These are phyloP conservation scores for Trissolcus brochymenae DNA, from an alignment of 2,888 invertebrate genomes.

Conservation along the genomic window DNA sequence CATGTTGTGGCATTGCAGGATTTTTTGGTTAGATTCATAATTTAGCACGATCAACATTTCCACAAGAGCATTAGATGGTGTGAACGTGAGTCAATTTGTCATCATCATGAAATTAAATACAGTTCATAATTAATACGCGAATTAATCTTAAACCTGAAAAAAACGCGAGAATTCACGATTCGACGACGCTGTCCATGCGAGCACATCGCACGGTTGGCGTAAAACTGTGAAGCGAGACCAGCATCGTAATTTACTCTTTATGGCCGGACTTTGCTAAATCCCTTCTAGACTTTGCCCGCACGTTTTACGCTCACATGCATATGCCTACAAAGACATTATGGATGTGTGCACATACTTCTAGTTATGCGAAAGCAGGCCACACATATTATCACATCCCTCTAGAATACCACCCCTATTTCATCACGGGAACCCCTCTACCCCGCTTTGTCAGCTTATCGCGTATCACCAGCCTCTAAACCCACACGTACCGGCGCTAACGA, in stretches of 20 bases:
- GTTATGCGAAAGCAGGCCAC: conserved; percentile 30
- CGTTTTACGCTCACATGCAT: conserved; percentile 19
- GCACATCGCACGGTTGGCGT: conserved; percentile 58
- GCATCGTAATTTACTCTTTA: conserved; percentile 72
- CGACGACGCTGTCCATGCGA: conserved; percentile 32
- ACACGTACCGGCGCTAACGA: conserved; percentile 7
- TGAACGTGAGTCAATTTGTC: no score
- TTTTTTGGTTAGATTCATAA: no score
- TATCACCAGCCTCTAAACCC: conserved; percentile 37
- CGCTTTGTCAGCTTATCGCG: conserved; percentile 45
- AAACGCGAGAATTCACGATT: conserved; percentile 50
- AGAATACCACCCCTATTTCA: conserved; percentile 42
- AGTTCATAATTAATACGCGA: conserved; percentile 47
- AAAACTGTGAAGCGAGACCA: conserved; percentile 68
- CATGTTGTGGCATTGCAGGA: no score
- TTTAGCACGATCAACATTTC: no score
- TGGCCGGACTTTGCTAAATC: conserved; percentile 69
- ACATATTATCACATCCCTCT: conserved; percentile 19
- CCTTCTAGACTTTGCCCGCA: conserved; percentile 59
- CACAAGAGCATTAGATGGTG: no score
- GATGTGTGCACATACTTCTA: conserved; percentile 29
- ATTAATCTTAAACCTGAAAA: conserved; percentile 12
- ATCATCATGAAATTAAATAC: not conserved
- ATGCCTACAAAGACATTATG: conserved; percentile 9
- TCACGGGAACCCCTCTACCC: conserved; percentile 21